A percentile compares a stretch with the other conserved stretches of the same genome.
Evolutionary conservation across 2,113 vertebrate species (phyloP).

Genomic region (Cryptotis parvus): DNA sequence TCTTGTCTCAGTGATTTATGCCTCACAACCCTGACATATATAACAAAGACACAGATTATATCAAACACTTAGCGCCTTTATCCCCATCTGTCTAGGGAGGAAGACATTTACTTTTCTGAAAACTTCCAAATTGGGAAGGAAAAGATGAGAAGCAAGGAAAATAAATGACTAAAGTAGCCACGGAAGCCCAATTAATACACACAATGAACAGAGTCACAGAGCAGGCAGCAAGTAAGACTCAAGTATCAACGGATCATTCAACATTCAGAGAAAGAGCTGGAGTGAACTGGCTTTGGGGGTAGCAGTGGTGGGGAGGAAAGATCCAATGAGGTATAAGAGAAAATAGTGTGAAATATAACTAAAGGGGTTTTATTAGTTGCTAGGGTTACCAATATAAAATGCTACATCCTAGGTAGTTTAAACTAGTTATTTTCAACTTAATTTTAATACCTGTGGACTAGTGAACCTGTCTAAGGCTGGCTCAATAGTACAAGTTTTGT

Average conservation of each 20-base stretch:
- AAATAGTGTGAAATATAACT: background rate
- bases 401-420: background rate
- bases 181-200: background rate
- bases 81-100: background rate
- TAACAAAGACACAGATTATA: background rate
- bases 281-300: background rate
- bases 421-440: background rate
- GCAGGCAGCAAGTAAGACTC: background rate
- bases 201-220: background rate
- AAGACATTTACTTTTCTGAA: background rate
- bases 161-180: background rate
- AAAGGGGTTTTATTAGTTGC: background rate
- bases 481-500: too few species aligned
- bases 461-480: too few species aligned
- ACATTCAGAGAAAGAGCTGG: too few species aligned
- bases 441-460: too few species aligned
- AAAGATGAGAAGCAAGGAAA: background rate
- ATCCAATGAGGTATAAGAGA: background rate
- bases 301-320: background rate
- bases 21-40: background rate
- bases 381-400: background rate
- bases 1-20: background rate
- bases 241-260: background rate
- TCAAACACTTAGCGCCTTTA: background rate
- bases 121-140: background rate